A percentile compares a stretch with the other conserved stretches of the same genome.
Evolutionary conservation across 2,888 invertebrate genomes (phyloP).

Genomic region (Ctena decussata): DNA sequence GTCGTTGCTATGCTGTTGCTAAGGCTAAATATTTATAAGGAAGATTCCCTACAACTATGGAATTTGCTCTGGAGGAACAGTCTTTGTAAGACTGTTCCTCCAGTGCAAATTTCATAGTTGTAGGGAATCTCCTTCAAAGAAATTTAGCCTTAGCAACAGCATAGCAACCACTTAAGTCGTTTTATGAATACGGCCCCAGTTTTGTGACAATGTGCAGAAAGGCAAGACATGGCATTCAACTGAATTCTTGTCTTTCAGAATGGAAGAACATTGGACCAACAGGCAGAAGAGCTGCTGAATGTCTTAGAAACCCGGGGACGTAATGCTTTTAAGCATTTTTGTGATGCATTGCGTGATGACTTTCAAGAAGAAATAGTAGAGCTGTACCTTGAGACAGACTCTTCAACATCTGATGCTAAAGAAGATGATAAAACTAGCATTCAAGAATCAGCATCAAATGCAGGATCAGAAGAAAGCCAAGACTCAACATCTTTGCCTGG

Average conservation of each 20-base stretch:
- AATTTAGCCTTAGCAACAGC: too few relatives aligned
- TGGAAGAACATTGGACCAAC: constrained; percentile 72
- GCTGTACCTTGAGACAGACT: constrained; percentile 61
- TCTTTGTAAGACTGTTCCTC: too few relatives aligned
- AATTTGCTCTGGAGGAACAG: too few relatives aligned
- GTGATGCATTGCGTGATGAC: constrained; percentile 78
- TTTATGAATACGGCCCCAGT: too few relatives aligned
- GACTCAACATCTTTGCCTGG: not conserved
- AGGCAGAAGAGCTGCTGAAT: constrained; percentile 79
- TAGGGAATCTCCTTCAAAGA: too few relatives aligned
- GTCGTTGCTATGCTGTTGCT: too few relatives aligned
- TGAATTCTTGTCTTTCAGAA: constrained; percentile 70
- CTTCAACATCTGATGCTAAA: constrained; percentile 2
- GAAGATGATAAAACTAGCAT: not conserved
- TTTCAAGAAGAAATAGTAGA: constrained; percentile 77
- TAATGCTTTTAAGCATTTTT: constrained; percentile 78
- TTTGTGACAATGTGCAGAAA: too few relatives aligned
- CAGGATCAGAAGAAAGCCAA: not conserved
- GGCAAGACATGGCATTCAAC: too few relatives aligned
- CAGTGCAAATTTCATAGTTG: too few relatives aligned
- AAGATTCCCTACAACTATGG: too few relatives aligned
- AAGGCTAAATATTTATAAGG: too few relatives aligned
- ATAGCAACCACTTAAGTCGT: too few relatives aligned
- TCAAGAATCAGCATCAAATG: not conserved
- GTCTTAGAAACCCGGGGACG: constrained; percentile 71